Base-by-base conservation (phyloP, 2,113 vertebrate genomes). In the Ceyx cyanopectus region DNA sequence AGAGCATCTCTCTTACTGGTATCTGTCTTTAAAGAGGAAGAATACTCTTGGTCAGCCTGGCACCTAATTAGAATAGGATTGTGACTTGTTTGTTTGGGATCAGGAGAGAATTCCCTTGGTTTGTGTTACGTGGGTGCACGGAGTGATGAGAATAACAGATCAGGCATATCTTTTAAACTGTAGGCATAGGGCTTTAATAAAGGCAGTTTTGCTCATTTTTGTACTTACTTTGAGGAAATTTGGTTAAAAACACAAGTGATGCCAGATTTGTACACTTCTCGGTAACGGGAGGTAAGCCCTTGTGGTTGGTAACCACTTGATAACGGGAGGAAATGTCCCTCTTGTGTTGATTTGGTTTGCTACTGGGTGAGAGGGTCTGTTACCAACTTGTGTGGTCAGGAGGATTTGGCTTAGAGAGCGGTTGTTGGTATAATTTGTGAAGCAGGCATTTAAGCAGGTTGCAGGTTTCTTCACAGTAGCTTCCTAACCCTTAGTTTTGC, bases 191-290 rank as follows among this genome's bases (percentile, higher is more conserved):
- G 20, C 27, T 68, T 58, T 17, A 14, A 6, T 32, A 62, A 69
- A 37, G 32, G 37, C 46, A 60, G 1, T 22, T 81, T 45, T 70
- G 13, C 10, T 50, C 2, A 8, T 40, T 78, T 61, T 67, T 78
- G 16, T 70, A 16, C 20, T 56, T 67, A 10, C 23, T 72, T 72
- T 61, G 68, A 57, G 29, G 65, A 73, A 48, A 34, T 34, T 2
- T 0, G 4, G 1, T 0, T 66, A 4, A 79, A 85, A 87, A 60
- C 21, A 10, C 4, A 16, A 3, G 6, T 27, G 45, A 24, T 60
- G 26, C 65, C 45, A 61, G 46, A 18, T 30, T 63, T 41, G 40
- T 18, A 37, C 5, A 0, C 10, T 37, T 6, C n/a, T 61, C 45
- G 54, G n/a, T 50, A 19, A 0, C 51, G 30, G 63, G 51, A 61